Base-by-base conservation (phyloP, 1,140 invertebrate genomes). In the Drosophila erecta region DNA sequence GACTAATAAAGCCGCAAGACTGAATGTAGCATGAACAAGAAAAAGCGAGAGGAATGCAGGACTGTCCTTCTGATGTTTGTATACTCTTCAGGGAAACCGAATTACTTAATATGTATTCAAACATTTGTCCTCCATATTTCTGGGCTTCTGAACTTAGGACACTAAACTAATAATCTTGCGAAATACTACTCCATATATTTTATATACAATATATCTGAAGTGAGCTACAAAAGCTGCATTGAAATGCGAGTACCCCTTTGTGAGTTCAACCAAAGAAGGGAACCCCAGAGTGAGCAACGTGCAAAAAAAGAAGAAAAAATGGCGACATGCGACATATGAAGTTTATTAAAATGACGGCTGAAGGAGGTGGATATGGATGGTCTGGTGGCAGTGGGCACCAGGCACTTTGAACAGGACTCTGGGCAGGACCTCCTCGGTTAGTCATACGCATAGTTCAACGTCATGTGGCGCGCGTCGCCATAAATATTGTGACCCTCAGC, bases 1-100 rank as follows among this genome's bases (percentile, higher is more conserved):
- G 84, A 89, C 84, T 89, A 89, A 89, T 89, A 89, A 89, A 89
- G 84, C 84, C 84, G 80, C 84, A 89, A 90, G 84, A 90, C 85
- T 84, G 67, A 70, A 69, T 70, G 66, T 83, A 74, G 71, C 61
- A 75, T 20, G 60, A 61, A 43, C 41, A 47, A 74, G 46, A 40
- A 41, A 55, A 74, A 62, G 44, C 40, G 33, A 58, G 11, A 65
- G 22, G 46, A 65, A 65, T 67, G 46, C 15, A 8, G 22, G 8
- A 3, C 3, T 5, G 22, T 30, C 3, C 20, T 1, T 5, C 20
- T 24, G 46, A 51, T 53, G 20, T 20, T 35, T 27, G 46, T 4
- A 67, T 50, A 53, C 58, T 62, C 57, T 51, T 51, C 11, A 44
- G 2, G 8, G 1, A 30, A 30, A 30, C 0, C 27, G 1, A 30